A percentile compares a stretch with the other conserved stretches of the same genome.
Conservation (phyloP, 2,888 invertebrate genomes). For the Oscheius sp. region DNA sequence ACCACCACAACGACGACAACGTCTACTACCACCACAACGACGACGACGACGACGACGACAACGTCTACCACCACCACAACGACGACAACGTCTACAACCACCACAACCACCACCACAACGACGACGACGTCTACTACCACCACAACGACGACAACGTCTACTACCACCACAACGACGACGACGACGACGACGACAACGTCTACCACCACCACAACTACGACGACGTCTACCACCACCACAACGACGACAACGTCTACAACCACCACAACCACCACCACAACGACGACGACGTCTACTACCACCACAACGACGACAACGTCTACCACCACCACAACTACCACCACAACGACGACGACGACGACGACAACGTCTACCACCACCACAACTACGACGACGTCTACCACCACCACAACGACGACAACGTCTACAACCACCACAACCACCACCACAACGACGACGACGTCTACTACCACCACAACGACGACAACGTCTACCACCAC, state of each 20-base stretch:
- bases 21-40: background rate
- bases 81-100: background rate
- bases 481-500: background rate
- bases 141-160: background rate
- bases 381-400: background rate
- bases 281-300: background rate
- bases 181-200: background rate
- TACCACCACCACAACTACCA: background rate
- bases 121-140: background rate
- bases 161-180: background rate
- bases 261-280: background rate
- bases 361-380: background rate
- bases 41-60: background rate
- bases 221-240: background rate
- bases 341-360: background rate
- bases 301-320: background rate
- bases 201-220: background rate
- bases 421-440: background rate
- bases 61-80: background rate
- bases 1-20: background rate
- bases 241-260: background rate
- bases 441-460: background rate
- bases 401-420: background rate
- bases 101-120: background rate
- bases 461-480: background rate